These are phyloP conservation scores for Punctoribates punctum DNA, from an alignment of 2,888 invertebrate genomes.

Conservation along the genomic window DNA sequence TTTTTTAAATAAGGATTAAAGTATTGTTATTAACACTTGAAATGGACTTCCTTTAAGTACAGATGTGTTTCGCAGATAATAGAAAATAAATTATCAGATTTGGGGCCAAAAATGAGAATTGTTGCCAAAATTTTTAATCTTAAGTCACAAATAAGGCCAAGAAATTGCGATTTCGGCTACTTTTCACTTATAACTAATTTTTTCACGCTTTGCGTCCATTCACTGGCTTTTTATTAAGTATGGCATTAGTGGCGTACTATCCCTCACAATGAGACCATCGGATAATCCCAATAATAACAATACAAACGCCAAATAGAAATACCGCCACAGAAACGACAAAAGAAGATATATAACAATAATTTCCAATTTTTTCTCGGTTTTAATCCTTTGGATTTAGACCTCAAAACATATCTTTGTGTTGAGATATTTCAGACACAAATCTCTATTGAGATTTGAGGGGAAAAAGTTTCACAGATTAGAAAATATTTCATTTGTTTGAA, in stretches of 20 bases:
- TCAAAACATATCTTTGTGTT: background rate
- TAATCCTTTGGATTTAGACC: background rate
- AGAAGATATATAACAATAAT: background rate
- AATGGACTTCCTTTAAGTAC: constrained; percentile 27
- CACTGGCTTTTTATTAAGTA: background rate
- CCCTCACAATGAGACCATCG: background rate
- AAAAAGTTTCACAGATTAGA: no score
- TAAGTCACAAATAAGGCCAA: background rate
- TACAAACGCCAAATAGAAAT: constrained; percentile 14
- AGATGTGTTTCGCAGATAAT: constrained; percentile 32
- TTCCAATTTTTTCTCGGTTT: background rate
- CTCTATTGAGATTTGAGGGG: no score
- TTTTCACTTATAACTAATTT: constrained; percentile 23
- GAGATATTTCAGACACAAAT: background rate
- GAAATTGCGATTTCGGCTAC: background rate
- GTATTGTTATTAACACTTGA: constrained; percentile 24
- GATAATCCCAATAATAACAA: background rate
- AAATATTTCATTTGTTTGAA: no score
- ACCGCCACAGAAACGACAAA: background rate
- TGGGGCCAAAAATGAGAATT: constrained; percentile 4
- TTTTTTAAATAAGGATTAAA: constrained; percentile 4
- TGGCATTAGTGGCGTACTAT: background rate
- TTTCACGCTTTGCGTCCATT: constrained; percentile 9
- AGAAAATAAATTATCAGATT: constrained; percentile 34
- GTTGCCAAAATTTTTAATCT: background rate